A percentile compares a stretch with the other conserved stretches of the same genome.
Conservation (phyloP, 2,113 vertebrate genomes). For the Atherinomorus stipes region DNA sequence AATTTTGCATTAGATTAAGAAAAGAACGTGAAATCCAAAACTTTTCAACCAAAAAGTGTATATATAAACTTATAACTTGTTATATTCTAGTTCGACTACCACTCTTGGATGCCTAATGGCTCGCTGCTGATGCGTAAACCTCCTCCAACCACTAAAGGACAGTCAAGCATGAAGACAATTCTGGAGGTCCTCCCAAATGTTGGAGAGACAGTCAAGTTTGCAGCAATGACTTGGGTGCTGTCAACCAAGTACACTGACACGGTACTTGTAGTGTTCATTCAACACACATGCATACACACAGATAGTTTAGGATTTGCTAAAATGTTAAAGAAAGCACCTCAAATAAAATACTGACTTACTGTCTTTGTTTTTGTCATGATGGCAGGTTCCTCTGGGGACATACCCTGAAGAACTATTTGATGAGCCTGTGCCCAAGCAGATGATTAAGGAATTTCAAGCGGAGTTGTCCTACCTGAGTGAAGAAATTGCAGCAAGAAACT, state of each 20-base stretch:
- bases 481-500: constrained; percentile 55
- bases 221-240: not conserved
- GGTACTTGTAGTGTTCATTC: constrained; percentile 30
- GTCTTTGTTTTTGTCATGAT: not conserved
- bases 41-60: too few species aligned
- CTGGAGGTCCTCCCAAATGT: constrained; percentile 60
- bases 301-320: not conserved
- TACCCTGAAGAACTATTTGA: constrained; percentile 43
- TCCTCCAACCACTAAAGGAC: constrained; percentile 66
- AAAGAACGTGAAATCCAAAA: too few species aligned
- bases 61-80: not conserved
- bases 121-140: constrained; percentile 43
- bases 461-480: constrained; percentile 52
- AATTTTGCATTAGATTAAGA: too few species aligned
- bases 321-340: not conserved
- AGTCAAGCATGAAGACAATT: constrained; percentile 52
- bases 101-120: constrained; percentile 57
- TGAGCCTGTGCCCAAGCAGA: constrained; percentile 13
- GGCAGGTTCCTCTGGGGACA: constrained; percentile 58
- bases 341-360: not conserved
- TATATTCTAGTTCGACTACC: constrained; percentile 67
- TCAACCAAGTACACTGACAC: not conserved
- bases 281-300: not conserved
- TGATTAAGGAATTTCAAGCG: constrained; percentile 56
- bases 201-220: constrained; percentile 2